Base-by-base conservation (phyloP, 2,113 vertebrate species). In the Otocyon megalotis region DNA sequence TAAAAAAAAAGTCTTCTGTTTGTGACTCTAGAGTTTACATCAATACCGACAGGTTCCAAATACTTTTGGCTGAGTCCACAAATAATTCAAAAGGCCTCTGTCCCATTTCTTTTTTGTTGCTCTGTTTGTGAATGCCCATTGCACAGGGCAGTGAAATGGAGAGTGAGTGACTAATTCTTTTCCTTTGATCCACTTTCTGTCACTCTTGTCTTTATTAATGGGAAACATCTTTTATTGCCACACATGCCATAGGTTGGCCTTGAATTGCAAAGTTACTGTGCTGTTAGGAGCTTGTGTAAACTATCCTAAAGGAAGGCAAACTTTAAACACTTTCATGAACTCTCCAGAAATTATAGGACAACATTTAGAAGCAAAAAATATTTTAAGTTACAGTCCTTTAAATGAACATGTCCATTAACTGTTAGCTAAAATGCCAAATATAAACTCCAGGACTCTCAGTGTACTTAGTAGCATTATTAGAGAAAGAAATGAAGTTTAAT, bases 31-130 rank as follows among this genome's bases (percentile, higher is more conserved):
- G 54, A 60, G 63, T 88, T 94, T 35, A 62, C n/a, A 28, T 71
- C 54, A 60, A 0, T 50, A 62, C 84, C 5, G 22, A 53, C 30
- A 85, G 72, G 11, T 76, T 92, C 88, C 74, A 76, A 79, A 43
- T 92, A 63, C 67, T 96, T 65, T 87, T 90, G 37, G 79, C 24
- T n/a, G 62, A 84, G 56, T 79, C 65, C 81, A 60, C 53, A 82
- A 76, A 15, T 58, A n/a, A 48, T 72, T 96, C 54, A 53, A 16
- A 80, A 88, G 35, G 14, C 28, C 54, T 72, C n/a, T 48, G 4
- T 87, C 62, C 48, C 48, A 54, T 16, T 88, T 88, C 62, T 28
- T 87, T 67, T 79, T 32, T 54, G 28, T 92, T 60, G 17, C 63
- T 56, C 24, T 94, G n/a, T 96, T 96, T 90, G 54, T 56, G 56